Evolutionary conservation across 2,113 vertebrate genomes (phyloP).

Genomic region (Pungitius pungitius): DNA sequence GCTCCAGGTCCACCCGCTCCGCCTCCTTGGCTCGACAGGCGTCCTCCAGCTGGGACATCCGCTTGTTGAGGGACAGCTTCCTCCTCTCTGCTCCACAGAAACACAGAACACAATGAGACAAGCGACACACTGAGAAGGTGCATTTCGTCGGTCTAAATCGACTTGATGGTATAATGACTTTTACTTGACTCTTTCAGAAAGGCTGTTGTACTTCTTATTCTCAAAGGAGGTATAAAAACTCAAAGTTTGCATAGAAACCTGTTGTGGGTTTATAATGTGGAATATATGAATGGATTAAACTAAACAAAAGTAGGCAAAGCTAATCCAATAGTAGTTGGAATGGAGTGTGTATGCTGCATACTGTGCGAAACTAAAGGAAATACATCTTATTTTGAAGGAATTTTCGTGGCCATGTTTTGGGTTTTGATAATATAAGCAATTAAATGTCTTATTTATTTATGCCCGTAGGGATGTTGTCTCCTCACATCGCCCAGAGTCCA

Average conservation of each 20-base stretch:
- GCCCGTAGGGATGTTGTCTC: conserved; percentile 22
- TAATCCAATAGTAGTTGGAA: background rate
- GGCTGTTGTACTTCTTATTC: background rate
- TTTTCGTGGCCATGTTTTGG: conserved; percentile 29
- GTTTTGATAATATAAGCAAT: conserved; percentile 41
- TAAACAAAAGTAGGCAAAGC: background rate
- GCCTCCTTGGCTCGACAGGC: conserved; percentile 88
- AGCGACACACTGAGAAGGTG: background rate
- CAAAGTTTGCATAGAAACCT: background rate
- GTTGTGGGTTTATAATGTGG: background rate
- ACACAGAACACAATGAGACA: conserved; percentile 7
- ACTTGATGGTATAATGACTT: background rate
- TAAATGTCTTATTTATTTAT: conserved; percentile 19
- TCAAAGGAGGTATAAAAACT: background rate
- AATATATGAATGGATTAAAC: background rate
- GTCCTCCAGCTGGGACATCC: conserved; percentile 83
- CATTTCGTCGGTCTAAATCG: background rate
- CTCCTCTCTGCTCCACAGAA: conserved; percentile 78
- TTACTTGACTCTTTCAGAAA: background rate
- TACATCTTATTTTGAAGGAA: conserved; percentile 24
- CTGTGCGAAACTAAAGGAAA: conserved; percentile 25
- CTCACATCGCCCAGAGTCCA: conserved; percentile 30
- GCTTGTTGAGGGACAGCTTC: conserved; percentile 82
- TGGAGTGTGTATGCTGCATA: background rate
- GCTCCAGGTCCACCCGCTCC: conserved; percentile 89